Conservation (phyloP, 1,140 invertebrate species). For the Panulirus ornatus region DNA sequence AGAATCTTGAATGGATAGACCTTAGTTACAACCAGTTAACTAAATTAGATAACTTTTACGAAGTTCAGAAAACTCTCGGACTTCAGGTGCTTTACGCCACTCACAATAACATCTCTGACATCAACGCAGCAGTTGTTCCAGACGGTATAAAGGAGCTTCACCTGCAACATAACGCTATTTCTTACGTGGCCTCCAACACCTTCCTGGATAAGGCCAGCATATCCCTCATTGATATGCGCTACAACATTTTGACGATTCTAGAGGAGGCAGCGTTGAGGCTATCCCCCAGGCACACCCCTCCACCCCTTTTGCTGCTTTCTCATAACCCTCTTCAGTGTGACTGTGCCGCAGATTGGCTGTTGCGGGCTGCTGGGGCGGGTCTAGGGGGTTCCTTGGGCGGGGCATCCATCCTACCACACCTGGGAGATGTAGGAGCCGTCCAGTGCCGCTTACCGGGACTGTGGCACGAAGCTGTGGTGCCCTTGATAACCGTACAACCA, state of each 20-base stretch:
- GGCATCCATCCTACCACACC: constrained; percentile 76
- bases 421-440: constrained; percentile 78
- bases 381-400: constrained; percentile 72
- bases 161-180: constrained; percentile 92
- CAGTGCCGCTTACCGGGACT: constrained; percentile 77
- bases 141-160: constrained; percentile 93
- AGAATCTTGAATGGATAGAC: constrained; percentile 92
- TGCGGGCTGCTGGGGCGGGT: constrained; percentile 82
- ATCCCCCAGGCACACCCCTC: constrained; percentile 75
- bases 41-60: constrained; percentile 90
- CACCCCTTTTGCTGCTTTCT: constrained; percentile 88
- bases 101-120: constrained; percentile 89
- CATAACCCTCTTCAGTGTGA: constrained; percentile 94
- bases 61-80: constrained; percentile 85
- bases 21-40: constrained; percentile 93
- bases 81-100: constrained; percentile 86
- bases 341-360: constrained; percentile 94
- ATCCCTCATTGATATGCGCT: constrained; percentile 91
- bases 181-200: constrained; percentile 87
- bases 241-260: constrained; percentile 89
- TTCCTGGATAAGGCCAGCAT: constrained; percentile 90
- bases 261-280: constrained; percentile 88
- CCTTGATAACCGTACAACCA: constrained; percentile 75
- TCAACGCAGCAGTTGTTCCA: constrained; percentile 89
- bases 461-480: constrained; percentile 75